Conservation (phyloP, 2,888 invertebrate genomes). For the Hypena proboscidalis region DNA sequence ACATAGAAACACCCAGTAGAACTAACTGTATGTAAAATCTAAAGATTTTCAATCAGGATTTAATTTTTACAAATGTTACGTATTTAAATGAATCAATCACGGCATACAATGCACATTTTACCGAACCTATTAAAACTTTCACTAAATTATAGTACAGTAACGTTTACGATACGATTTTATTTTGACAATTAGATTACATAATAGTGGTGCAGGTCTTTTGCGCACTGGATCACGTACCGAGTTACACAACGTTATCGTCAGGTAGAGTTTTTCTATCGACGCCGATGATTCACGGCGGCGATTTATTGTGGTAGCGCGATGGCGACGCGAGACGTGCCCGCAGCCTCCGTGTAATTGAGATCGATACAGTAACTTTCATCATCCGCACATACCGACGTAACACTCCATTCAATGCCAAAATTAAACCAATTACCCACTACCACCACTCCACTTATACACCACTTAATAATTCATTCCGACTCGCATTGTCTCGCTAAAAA, state of each 20-base stretch:
- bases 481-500: slow-evolving; percentile 64
- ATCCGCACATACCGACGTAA: slow-evolving; percentile 63
- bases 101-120: slow-evolving; percentile 39
- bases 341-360: slow-evolving; percentile 62
- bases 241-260: slow-evolving; percentile 78
- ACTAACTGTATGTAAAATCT: no score
- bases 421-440: slow-evolving; percentile 59
- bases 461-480: slow-evolving; percentile 51
- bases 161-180: slow-evolving; percentile 69
- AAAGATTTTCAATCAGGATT: no score
- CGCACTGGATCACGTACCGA: slow-evolving; percentile 77
- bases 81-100: slow-evolving; percentile 6
- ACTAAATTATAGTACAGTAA: slow-evolving; percentile 67
- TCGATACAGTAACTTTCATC: slow-evolving; percentile 74
- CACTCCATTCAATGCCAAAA: slow-evolving; percentile 57
- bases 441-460: slow-evolving; percentile 41
- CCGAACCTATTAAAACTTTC: slow-evolving; percentile 63
- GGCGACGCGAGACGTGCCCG: slow-evolving; percentile 50
- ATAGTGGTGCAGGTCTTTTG: slow-evolving; percentile 62
- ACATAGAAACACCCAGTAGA: no score
- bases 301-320: slow-evolving; percentile 48
- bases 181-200: slow-evolving; percentile 80
- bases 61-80: slow-evolving; percentile 1
- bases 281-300: slow-evolving; percentile 64
- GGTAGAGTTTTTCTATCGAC: slow-evolving; percentile 68